Evolutionary conservation across 2,888 invertebrate genomes (phyloP).

Genomic region (Ophraella communa): DNA sequence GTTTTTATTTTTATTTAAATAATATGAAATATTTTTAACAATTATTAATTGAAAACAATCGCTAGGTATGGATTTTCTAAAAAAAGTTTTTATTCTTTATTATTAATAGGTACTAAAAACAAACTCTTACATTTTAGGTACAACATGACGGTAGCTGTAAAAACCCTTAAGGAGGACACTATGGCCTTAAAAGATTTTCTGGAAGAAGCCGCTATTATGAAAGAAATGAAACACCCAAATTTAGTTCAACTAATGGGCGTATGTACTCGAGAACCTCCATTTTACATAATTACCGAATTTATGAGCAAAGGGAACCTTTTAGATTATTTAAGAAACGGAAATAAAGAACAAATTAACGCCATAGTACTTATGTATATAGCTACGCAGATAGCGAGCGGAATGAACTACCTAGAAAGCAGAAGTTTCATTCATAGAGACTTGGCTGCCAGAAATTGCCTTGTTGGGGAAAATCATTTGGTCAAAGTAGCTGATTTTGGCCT

Average conservation of each 20-base stretch:
- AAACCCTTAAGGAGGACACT: constrained; percentile 98
- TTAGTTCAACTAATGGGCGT: constrained; percentile 97
- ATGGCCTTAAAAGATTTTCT: constrained; percentile 99
- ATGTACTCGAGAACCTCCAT: constrained; percentile 97
- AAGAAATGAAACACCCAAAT: constrained; percentile 99
- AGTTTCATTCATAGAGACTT: constrained; percentile 97
- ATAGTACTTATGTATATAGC: constrained; percentile 99
- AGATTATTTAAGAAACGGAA: constrained; percentile 90
- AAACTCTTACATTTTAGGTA: constrained; percentile 62
- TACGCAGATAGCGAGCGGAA: constrained; percentile 98
- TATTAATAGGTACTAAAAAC: too few relatives aligned
- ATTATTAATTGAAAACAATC: too few relatives aligned
- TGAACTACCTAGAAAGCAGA: constrained; percentile 96
- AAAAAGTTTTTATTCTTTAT: neutral
- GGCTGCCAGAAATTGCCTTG: constrained; percentile 98
- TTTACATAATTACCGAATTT: constrained; percentile 99
- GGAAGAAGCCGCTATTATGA: constrained; percentile 99
- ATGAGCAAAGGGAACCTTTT: constrained; percentile 98
- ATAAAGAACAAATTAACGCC: constrained; percentile 87
- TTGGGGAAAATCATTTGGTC: constrained; percentile 95
- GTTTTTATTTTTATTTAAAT: too few relatives aligned
- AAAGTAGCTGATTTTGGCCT: constrained; percentile 99
- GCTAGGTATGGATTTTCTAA: too few relatives aligned
- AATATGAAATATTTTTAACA: too few relatives aligned
- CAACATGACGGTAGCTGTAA: constrained; percentile 97